phyloP scores from a whole-genome alignment of 2,797 vertebrate species.

The Megaceryle alcyon region DNA sequence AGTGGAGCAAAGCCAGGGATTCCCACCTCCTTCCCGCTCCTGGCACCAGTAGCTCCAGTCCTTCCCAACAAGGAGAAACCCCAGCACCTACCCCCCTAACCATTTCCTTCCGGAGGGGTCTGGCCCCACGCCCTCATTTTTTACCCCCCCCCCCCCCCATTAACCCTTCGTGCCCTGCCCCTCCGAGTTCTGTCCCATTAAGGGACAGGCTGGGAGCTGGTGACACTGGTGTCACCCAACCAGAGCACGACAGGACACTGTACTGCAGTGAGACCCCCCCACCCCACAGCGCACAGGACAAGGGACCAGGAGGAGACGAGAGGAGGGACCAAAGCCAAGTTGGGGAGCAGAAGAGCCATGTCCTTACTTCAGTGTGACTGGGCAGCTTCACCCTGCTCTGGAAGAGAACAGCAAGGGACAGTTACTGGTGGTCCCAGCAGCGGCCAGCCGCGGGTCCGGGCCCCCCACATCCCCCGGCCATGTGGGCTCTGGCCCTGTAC shows the following conservation, averaged over 20 bases:
- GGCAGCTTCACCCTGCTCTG: conserved; percentile 99
- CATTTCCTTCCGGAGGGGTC: background rate
- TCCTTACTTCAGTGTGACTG: conserved; percentile 99
- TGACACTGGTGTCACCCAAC: background rate
- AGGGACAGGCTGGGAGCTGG: background rate
- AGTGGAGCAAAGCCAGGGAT: background rate
- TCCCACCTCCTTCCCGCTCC: background rate
- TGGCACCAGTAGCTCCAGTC: background rate
- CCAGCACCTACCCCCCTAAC: background rate
- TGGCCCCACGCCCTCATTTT: background rate
- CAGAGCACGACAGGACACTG: background rate
- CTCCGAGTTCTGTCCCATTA: background rate
- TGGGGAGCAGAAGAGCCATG: conserved; percentile 80
- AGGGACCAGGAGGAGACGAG: background rate
- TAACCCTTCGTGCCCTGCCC: background rate
- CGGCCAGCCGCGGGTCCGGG: background rate
- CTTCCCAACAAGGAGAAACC: background rate
- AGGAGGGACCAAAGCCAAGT: conserved; percentile 59
- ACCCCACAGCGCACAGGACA: background rate
- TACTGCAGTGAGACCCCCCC: background rate
- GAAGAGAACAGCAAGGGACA: conserved; percentile 86
- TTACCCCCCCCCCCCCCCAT: background rate
- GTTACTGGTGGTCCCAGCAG: conserved; percentile 40
- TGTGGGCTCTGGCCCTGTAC: background rate
- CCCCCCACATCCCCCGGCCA: background rate